Evolutionary conservation across 2,113 vertebrate species (phyloP).

Genomic region (Xerus inauris): DNA sequence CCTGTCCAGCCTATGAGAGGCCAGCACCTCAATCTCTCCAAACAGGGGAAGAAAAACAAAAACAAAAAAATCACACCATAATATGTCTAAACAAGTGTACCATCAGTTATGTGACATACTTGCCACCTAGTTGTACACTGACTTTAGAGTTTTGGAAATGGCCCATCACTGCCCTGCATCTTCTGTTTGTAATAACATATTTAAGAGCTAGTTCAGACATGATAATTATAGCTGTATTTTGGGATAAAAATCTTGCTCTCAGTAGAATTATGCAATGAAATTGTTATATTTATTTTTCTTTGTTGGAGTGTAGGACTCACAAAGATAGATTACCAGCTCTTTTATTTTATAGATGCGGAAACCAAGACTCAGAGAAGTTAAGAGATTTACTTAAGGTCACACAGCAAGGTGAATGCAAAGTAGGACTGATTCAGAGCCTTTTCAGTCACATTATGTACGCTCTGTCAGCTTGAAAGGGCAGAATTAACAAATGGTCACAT

Average conservation of each 20-base stretch:
- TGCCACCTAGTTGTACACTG: background rate
- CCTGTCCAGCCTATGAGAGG: background rate
- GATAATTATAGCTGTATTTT: background rate
- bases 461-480: background rate
- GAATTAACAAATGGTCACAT: constrained; percentile 1
- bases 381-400: background rate
- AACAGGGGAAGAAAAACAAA: background rate
- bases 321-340: background rate
- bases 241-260: background rate
- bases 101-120: background rate
- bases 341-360: constrained; percentile 2
- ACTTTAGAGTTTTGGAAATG: background rate
- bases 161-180: background rate
- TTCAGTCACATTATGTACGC: too few species aligned
- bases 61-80: background rate
- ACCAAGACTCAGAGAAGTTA: background rate
- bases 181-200: background rate
- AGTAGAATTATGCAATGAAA: background rate
- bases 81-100: background rate
- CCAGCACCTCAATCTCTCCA: background rate
- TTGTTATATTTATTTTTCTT: background rate
- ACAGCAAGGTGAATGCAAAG: background rate
- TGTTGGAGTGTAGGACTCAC: background rate
- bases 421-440: background rate
- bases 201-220: background rate